Percentiles rank a stretch among this genome's conserved stretches.
Evolutionary conservation across 2,113 vertebrate genomes (phyloP).

Genomic region (Cricetomys ansorgei): DNA sequence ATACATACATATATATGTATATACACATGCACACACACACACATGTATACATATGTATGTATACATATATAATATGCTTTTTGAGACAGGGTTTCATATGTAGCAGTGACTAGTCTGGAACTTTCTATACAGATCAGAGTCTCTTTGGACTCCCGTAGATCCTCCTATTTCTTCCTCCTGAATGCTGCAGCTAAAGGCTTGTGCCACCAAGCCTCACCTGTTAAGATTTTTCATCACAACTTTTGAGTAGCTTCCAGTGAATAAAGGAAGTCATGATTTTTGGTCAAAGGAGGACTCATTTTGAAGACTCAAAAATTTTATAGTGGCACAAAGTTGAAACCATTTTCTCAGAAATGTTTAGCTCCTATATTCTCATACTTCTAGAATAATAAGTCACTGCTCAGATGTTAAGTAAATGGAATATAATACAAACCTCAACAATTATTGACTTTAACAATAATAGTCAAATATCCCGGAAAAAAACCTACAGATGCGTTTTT

Average conservation of each 20-base stretch:
- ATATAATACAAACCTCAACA: slow-evolving; percentile 6
- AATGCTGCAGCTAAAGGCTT: neutral
- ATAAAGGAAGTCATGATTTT: neutral
- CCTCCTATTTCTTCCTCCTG: neutral
- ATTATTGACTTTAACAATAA: neutral
- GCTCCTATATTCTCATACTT: neutral
- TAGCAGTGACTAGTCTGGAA: neutral
- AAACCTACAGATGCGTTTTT: neutral
- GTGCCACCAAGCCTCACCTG: neutral
- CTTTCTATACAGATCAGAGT: neutral
- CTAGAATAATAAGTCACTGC: neutral
- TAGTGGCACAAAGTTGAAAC: neutral
- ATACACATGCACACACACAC: no score
- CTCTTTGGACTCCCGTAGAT: neutral
- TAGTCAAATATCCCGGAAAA: slow-evolving; percentile 3
- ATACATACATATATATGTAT: no score
- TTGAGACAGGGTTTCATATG: neutral
- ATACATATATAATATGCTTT: no score
- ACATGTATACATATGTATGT: neutral
- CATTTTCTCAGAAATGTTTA: neutral
- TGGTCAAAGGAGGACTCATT: neutral
- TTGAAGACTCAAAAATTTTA: neutral
- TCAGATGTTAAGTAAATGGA: neutral
- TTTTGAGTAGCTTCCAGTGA: slow-evolving; percentile 9
- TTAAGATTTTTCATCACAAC: neutral